A percentile compares a stretch with the other conserved stretches of the same genome.
Evolutionary conservation across 92 coral and sea anemone species (phyloP).

Genomic region (Zoanthus gigantus): DNA sequence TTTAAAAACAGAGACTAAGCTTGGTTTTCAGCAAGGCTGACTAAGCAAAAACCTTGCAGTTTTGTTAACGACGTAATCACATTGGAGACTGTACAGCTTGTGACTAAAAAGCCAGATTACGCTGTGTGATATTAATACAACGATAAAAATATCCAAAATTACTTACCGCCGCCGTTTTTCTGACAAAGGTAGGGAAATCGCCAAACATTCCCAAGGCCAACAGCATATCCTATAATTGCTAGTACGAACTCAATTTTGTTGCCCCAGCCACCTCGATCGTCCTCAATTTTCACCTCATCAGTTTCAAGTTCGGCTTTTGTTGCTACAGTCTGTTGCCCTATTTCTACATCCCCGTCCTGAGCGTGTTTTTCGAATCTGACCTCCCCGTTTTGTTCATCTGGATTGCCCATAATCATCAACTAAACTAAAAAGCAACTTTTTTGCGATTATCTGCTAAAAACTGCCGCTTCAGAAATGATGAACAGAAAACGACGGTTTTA

Average conservation of each 20-base stretch:
- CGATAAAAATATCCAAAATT: background rate
- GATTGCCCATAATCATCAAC: background rate
- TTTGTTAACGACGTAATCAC: no score
- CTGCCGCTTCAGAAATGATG: background rate
- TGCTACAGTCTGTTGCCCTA: conserved; percentile 29
- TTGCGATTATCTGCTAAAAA: background rate
- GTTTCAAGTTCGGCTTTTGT: conserved; percentile 33
- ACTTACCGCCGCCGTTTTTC: conserved; percentile 46
- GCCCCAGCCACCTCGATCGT: conserved; percentile 44
- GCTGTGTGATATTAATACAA: background rate
- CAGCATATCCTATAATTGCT: conserved; percentile 45
- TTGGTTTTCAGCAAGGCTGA: no score
- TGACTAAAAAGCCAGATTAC: no score
- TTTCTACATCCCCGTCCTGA: conserved; percentile 31
- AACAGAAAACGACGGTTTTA: background rate
- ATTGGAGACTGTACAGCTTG: no score
- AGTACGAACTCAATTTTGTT: conserved; percentile 38
- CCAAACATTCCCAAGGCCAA: conserved; percentile 50
- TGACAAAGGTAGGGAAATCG: conserved; percentile 48
- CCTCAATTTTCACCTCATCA: conserved; percentile 36
- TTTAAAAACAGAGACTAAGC: background rate
- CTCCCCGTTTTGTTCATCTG: conserved; percentile 26
- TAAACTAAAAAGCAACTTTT: background rate
- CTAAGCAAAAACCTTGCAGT: no score
- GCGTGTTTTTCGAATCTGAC: conserved; percentile 20